These are phyloP conservation scores for Notocelia uddmanniana DNA, from an alignment of 2,888 invertebrate species.

Conservation along the genomic window DNA sequence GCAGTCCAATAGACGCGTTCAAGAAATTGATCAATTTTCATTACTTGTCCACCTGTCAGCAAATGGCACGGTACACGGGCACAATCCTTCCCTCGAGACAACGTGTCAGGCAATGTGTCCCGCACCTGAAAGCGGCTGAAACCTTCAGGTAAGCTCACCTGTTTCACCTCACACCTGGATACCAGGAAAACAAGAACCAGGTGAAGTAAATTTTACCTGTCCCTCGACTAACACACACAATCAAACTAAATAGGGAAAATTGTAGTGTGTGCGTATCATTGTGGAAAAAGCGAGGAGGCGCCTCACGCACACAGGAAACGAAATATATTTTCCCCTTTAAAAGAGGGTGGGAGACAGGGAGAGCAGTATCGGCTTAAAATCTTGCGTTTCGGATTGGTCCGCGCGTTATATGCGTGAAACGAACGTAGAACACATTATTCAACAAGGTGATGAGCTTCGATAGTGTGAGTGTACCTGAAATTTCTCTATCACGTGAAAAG, in stretches of 20 bases:
- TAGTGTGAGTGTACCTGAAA: conserved; percentile 66
- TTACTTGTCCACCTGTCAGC: neutral
- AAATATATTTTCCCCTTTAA: conserved; percentile 33
- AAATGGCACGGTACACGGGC: neutral
- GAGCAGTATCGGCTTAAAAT: conserved; percentile 28
- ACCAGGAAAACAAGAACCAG: conserved; percentile 69
- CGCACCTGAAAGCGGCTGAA: conserved; percentile 49
- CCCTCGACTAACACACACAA: conserved; percentile 45
- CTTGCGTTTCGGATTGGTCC: conserved; percentile 25
- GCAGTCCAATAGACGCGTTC: neutral
- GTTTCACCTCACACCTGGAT: conserved; percentile 67
- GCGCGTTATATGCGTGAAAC: conserved; percentile 19
- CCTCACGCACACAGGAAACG: neutral
- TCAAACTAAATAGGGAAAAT: conserved; percentile 15
- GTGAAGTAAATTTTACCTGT: conserved; percentile 62
- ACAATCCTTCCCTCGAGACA: conserved; percentile 3
- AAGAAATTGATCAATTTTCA: conserved; percentile 8
- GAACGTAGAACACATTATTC: conserved; percentile 41
- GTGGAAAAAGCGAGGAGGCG: conserved; percentile 16
- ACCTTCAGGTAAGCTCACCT: conserved; percentile 67
- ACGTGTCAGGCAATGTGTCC: conserved; percentile 7
- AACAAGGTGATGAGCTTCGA: conserved; percentile 48
- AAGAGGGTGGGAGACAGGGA: conserved; percentile 46
- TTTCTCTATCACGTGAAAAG: conserved; percentile 61
- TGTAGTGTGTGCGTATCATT: conserved; percentile 19